Evolutionary conservation across 2,797 vertebrate genomes (phyloP).

Genomic region (Trematocara caparti): DNA sequence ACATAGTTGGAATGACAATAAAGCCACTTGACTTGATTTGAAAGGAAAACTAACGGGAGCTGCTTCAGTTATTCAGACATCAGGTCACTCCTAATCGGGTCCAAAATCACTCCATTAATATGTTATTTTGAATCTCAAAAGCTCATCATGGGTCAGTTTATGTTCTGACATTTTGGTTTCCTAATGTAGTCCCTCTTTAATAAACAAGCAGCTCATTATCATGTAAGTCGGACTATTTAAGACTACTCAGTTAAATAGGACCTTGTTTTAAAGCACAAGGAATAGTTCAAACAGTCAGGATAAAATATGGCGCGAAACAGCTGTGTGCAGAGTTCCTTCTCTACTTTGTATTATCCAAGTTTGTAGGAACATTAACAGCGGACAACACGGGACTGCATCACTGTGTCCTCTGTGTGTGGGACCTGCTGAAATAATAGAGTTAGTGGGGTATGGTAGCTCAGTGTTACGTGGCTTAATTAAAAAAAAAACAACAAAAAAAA

Average conservation of each 20-base stretch:
- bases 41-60: not conserved
- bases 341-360: slow-evolving; percentile 4
- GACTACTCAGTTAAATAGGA: slow-evolving; percentile 28
- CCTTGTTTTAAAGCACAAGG: slow-evolving; percentile 3
- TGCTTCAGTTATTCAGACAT: not conserved
- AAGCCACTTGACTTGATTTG: not conserved
- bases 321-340: not conserved
- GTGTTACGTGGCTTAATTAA: accelerated
- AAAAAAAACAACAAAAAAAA: accelerated
- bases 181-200: not conserved
- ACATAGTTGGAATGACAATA: not conserved
- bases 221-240: not conserved
- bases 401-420: not conserved
- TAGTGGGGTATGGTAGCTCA: not conserved
- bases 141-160: not conserved
- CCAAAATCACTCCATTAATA: not conserved
- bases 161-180: not conserved
- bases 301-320: not conserved
- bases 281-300: slow-evolving; percentile 7
- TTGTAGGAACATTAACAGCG: not conserved
- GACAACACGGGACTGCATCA: not conserved
- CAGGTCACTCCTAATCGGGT: accelerated
- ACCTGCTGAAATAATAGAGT: not conserved
- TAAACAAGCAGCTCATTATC: not conserved
- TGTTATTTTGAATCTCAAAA: not conserved